Percentiles rank a stretch among this genome's conserved stretches.
These are phyloP conservation scores for Nephrotoma flavescens DNA, from an alignment of 2,888 invertebrate species.

Conservation along the genomic window DNA sequence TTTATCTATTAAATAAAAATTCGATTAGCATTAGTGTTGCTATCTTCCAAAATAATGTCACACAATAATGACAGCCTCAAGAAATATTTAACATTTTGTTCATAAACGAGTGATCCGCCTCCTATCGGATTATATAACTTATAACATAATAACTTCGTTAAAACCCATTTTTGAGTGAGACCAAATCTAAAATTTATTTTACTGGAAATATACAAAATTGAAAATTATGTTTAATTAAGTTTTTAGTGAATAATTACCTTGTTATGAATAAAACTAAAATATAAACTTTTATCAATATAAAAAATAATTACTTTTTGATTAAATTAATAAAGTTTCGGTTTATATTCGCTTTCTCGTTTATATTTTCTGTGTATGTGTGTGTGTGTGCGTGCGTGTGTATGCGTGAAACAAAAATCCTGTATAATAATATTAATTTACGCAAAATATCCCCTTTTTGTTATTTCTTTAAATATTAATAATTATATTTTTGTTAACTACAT, in stretches of 20 bases:
- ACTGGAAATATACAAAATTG: background rate
- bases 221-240: background rate
- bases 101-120: no score
- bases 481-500: background rate
- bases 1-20: no score
- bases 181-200: background rate
- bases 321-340: background rate
- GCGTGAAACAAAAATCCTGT: background rate
- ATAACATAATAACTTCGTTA: no score
- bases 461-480: background rate
- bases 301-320: background rate
- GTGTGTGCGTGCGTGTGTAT: no score
- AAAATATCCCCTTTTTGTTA: background rate
- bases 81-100: no score
- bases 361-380: background rate
- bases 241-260: background rate
- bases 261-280: background rate
- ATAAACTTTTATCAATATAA: background rate
- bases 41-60: no score
- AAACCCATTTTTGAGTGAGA: background rate
- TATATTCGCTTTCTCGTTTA: background rate
- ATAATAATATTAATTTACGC: background rate
- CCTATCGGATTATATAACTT: no score
- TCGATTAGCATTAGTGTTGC: no score
- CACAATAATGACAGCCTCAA: no score